phyloP scores from a whole-genome alignment of 2,888 invertebrate species.

The Chorisops tibialis region DNA sequence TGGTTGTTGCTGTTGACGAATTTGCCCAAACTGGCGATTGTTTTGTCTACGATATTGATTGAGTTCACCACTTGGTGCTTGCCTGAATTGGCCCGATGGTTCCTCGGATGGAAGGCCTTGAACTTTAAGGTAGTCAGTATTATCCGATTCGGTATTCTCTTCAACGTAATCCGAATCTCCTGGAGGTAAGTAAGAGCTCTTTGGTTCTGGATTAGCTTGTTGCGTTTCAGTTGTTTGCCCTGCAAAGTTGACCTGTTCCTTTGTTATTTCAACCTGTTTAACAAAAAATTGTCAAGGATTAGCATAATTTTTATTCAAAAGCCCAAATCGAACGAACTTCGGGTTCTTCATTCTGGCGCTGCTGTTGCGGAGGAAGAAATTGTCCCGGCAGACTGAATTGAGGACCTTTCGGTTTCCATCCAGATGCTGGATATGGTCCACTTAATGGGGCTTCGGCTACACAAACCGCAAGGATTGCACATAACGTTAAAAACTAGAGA shows the following conservation, averaged over 20 bases:
- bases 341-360: constrained; percentile 27
- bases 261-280: constrained; percentile 39
- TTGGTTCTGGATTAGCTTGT: constrained; percentile 33
- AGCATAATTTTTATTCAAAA: not conserved
- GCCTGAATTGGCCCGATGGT: not conserved
- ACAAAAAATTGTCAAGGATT: not conserved
- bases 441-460: constrained; percentile 38
- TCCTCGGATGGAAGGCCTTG: constrained; percentile 29
- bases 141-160: constrained; percentile 15
- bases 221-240: constrained; percentile 38
- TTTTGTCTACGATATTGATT: constrained; percentile 11
- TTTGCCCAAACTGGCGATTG: constrained; percentile 16
- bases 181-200: constrained; percentile 41
- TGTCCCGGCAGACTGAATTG: constrained; percentile 48
- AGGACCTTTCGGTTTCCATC: constrained; percentile 49
- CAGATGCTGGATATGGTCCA: constrained; percentile 49
- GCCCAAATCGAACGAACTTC: constrained; percentile 9
- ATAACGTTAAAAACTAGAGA: constrained; percentile 37
- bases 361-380: constrained; percentile 37
- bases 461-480: constrained; percentile 31
- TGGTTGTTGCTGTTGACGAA: constrained; percentile 9
- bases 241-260: constrained; percentile 43
- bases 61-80: constrained; percentile 5
- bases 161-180: not conserved
- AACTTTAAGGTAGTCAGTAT: constrained; percentile 33